A percentile compares a stretch with the other conserved stretches of the same genome.
These are phyloP conservation scores for Scaptomyza tumidula DNA, from an alignment of 2,888 invertebrate genomes.

Conservation along the genomic window DNA sequence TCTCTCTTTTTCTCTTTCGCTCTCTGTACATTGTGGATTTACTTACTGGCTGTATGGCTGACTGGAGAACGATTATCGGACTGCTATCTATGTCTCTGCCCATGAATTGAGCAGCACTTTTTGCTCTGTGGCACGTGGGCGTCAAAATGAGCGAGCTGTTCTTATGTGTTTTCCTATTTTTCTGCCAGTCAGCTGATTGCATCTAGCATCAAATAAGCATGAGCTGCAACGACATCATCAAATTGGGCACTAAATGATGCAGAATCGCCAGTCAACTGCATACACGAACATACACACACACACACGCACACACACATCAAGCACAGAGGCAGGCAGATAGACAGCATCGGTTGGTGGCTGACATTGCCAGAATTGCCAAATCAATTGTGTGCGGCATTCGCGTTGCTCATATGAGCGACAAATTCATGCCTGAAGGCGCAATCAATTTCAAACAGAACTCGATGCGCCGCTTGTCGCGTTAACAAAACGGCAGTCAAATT, in stretches of 20 bases:
- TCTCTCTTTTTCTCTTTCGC: not conserved
- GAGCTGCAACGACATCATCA: conserved; percentile 13
- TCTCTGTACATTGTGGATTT: conserved; percentile 25
- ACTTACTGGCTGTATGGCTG: conserved; percentile 51
- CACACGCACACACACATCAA: not conserved
- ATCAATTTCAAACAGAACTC: conserved; percentile 29
- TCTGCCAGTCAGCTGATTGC: not conserved
- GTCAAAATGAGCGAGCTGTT: conserved; percentile 29
- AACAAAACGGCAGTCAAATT: conserved; percentile 32
- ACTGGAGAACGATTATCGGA: conserved; percentile 46
- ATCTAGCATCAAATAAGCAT: conserved; percentile 49
- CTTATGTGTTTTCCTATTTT: not conserved
- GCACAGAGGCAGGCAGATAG: not conserved
- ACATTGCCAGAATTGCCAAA: conserved; percentile 26
- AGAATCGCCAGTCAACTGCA: conserved; percentile 53
- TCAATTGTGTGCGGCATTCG: conserved; percentile 28
- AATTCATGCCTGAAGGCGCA: conserved; percentile 38
- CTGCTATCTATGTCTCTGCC: not conserved
- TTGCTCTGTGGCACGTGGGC: conserved; percentile 64
- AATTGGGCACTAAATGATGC: conserved; percentile 49
- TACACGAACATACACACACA: conserved; percentile 17
- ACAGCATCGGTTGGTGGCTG: conserved; percentile 3
- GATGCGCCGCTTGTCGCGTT: conserved; percentile 14
- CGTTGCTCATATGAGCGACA: conserved; percentile 21
- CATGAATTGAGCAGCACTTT: not conserved